phyloP scores from a whole-genome alignment of 2,888 invertebrate species.

The Capitulum mitella region DNA sequence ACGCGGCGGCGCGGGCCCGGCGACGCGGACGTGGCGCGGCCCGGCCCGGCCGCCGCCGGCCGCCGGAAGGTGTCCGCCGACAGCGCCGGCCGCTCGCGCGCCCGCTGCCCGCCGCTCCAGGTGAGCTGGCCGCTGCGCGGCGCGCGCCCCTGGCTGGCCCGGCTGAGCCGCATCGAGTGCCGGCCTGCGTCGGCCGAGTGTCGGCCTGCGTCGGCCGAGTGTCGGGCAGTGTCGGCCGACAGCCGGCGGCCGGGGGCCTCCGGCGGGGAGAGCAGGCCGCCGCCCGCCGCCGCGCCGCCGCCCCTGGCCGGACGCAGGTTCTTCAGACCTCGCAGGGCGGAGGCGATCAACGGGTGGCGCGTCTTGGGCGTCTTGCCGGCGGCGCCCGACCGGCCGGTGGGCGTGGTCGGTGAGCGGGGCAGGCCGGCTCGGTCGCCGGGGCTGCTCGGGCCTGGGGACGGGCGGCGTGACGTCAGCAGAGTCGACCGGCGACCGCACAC shows the following conservation, averaged over 20 bases:
- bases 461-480: no score
- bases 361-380: neutral
- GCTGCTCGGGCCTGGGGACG: no score
- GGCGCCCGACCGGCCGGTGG: constrained; percentile 7
- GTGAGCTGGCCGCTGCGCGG: constrained; percentile 48
- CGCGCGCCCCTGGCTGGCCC: neutral
- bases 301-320: neutral
- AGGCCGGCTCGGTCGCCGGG: no score
- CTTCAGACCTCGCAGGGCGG: neutral
- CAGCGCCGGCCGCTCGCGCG: constrained; percentile 48
- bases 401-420: neutral
- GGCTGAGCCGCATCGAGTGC: neutral
- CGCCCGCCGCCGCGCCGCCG: neutral
- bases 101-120: constrained; percentile 59
- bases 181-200: neutral
- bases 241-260: neutral
- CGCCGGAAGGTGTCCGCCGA: constrained; percentile 55
- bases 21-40: constrained; percentile 5
- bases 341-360: constrained; percentile 7
- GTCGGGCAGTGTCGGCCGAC: neutral
- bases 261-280: neutral
- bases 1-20: constrained; percentile 25
- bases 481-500: no score
- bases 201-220: neutral
- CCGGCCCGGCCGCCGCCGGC: neutral